Evolutionary conservation across 2,113 vertebrate species (phyloP).

Genomic region (Passer domesticus): DNA sequence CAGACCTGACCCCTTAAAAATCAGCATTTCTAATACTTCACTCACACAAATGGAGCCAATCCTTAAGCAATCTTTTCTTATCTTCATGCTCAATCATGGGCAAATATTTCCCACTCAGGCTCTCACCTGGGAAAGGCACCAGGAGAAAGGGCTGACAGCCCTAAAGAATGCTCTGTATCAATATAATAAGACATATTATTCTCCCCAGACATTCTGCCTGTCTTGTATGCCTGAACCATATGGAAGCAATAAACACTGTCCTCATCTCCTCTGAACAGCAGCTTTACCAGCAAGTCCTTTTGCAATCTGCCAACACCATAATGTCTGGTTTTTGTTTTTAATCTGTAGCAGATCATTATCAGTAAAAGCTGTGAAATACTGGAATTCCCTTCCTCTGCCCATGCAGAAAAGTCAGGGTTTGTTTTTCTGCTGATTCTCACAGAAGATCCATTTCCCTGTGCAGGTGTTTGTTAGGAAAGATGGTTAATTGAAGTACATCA

Average conservation of each 20-base stretch:
- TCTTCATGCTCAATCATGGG: not conserved
- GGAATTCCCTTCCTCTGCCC: conserved; percentile 6
- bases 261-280: conserved; percentile 50
- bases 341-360: conserved; percentile 55
- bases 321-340: conserved; percentile 49
- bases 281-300: conserved; percentile 61
- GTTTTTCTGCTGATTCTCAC: not conserved
- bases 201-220: conserved; percentile 36
- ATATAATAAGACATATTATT: not conserved
- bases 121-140: not conserved
- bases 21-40: not conserved
- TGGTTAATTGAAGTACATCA: not conserved
- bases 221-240: conserved; percentile 32
- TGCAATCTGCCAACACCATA: conserved; percentile 61
- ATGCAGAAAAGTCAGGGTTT: not conserved
- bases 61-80: not conserved
- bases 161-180: not conserved
- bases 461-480: not conserved
- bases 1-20: not conserved
- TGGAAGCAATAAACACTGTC: conserved; percentile 57
- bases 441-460: not conserved
- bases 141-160: not conserved
- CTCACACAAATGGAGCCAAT: not conserved
- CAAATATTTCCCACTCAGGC: not conserved
- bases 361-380: conserved; percentile 56